Conservation (phyloP, 1,140 invertebrate species). For the Drosophila watanabei region DNA sequence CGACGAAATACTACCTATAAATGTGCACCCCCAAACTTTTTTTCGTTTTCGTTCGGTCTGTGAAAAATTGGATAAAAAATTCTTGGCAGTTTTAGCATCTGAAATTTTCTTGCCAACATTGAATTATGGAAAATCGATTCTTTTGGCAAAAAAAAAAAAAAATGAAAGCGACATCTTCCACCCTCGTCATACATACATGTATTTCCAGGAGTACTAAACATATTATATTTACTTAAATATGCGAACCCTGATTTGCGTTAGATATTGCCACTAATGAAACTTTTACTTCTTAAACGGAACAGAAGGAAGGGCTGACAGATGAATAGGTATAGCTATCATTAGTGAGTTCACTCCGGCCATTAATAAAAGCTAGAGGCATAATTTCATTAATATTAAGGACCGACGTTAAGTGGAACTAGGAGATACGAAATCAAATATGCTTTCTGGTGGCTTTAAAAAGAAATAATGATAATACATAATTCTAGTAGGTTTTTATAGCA, state of each 20-base stretch:
- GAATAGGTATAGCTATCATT: background rate
- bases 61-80: conserved; percentile 82
- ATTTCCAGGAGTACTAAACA: conserved; percentile 8
- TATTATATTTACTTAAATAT: conserved; percentile 2
- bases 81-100: conserved; percentile 81
- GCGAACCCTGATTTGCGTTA: conserved; percentile 14
- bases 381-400: conserved; percentile 45
- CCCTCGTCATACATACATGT: conserved; percentile 15
- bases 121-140: conserved; percentile 83
- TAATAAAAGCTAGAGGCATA: conserved; percentile 12
- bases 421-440: conserved; percentile 10
- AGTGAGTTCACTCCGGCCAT: conserved; percentile 12
- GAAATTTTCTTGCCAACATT: conserved; percentile 75
- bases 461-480: background rate
- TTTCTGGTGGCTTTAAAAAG: background rate
- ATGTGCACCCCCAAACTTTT: conserved; percentile 68
- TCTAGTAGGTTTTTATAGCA: too few relatives aligned
- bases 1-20: conserved; percentile 15
- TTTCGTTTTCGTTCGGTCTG: conserved; percentile 68
- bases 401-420: background rate
- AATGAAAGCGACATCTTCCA: conserved; percentile 50
- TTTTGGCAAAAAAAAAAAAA: conserved; percentile 53
- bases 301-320: background rate
- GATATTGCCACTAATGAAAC: conserved; percentile 17
- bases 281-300: background rate